These are phyloP conservation scores for Rosalia funebris DNA, from an alignment of 2,888 invertebrate genomes.

Conservation along the genomic window DNA sequence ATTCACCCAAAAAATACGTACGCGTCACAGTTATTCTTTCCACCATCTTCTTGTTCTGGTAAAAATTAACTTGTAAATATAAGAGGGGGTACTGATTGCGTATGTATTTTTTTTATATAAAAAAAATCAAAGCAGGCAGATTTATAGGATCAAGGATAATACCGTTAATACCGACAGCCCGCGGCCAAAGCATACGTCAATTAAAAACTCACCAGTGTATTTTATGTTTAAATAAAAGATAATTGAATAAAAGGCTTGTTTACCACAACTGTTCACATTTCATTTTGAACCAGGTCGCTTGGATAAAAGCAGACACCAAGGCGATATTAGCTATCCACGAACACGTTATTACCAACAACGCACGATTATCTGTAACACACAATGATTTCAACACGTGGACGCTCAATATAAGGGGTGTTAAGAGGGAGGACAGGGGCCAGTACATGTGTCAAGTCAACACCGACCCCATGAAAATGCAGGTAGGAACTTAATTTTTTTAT, in stretches of 20 bases:
- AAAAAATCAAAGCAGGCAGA: no score
- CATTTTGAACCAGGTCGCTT: slow-evolving; percentile 79
- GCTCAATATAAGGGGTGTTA: slow-evolving; percentile 85
- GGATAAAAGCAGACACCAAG: slow-evolving; percentile 95
- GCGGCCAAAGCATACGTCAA: no score
- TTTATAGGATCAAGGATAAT: no score
- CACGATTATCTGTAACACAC: slow-evolving; percentile 87
- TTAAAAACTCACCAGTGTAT: not conserved
- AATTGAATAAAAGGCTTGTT: slow-evolving; percentile 47
- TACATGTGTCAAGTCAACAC: slow-evolving; percentile 97
- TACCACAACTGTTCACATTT: slow-evolving; percentile 51
- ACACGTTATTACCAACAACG: slow-evolving; percentile 93
- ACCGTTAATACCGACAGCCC: no score
- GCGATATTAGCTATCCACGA: slow-evolving; percentile 93
- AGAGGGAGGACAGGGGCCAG: slow-evolving; percentile 86
- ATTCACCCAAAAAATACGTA: no score
- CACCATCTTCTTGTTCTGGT: no score
- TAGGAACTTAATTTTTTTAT: slow-evolving; percentile 64
- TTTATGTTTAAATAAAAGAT: slow-evolving; percentile 42
- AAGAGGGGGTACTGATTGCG: no score
- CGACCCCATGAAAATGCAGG: slow-evolving; percentile 95
- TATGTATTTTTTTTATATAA: no score
- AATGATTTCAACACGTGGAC: slow-evolving; percentile 95
- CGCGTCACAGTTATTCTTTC: no score
- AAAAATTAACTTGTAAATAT: no score